Base-by-base conservation (phyloP, 2,888 invertebrate genomes). In the Scaptomyza flava region DNA sequence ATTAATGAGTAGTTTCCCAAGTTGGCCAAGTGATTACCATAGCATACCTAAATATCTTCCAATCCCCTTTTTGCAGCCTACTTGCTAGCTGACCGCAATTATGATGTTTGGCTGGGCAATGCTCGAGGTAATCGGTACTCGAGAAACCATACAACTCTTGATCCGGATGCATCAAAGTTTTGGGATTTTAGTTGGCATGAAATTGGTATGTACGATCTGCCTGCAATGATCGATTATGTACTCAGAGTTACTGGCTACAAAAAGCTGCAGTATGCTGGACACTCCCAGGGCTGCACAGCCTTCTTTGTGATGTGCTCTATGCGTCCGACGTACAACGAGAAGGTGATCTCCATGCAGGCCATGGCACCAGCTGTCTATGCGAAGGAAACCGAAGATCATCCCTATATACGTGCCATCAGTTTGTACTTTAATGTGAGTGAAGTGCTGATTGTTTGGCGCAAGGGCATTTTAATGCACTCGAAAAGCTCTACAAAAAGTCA, bases 131-230 rank as follows among this genome's bases (percentile, higher is more conserved):
- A 91, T 87, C 90, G 92, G 7, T 92, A 92, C 59, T 91, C 91
- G 1, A 87, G 91, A 27, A 91, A 91, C 52, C 92, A 92, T 62
- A 90, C 88, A 5, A 79, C 79, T 2, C 76, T 90, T 17, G 90
- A 90, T 79, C 91, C 91, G 14, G 89, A 91, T 54, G 87, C 85
- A n/a, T 78, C 81, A 11, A 89, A 91, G n/a, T 96, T 93, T 89
- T 96, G 95, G 95, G 89, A 93, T 50, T 96, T 95, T 87, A 96
- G 96, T 64, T 98, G 95, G 95, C 96, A 98, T 89, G 96, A 98
- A 91, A 96, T 98, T 90, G 98, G 96, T 4, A 91, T 93, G 63
- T 94, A 94, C 74, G 98, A 98, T 91, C 86, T 98, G 52, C 97
- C 98, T 0, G 94, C 96, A 0, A 96, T 96, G 94, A 95, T 98